Percentiles rank a stretch among this genome's conserved stretches.
These are phyloP conservation scores for Selene dorsalis DNA, from an alignment of 2,797 vertebrate species.

Conservation along the genomic window DNA sequence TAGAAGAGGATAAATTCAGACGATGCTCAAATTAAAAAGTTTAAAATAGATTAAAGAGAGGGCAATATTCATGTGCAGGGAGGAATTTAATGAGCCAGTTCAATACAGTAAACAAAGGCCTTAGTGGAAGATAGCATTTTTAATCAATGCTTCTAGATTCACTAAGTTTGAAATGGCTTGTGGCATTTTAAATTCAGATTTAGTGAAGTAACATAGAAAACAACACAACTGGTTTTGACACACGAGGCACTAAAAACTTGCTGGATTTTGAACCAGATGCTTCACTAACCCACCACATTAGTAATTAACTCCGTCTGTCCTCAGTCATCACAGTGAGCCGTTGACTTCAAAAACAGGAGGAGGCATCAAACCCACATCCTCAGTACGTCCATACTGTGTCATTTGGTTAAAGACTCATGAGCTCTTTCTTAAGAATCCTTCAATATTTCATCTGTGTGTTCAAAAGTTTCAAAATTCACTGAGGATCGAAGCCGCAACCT, in stretches of 20 bases:
- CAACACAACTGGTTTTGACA: too few relatives aligned
- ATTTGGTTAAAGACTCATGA: background rate
- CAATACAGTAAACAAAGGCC: background rate
- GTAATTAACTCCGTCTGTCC: too few relatives aligned
- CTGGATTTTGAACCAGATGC: background rate
- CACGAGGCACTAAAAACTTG: background rate
- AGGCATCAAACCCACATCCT: background rate
- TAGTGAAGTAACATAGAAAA: background rate
- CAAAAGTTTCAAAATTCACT: background rate
- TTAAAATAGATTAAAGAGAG: background rate
- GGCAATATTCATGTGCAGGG: background rate
- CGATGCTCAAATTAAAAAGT: background rate
- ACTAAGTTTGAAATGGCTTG: too few relatives aligned
- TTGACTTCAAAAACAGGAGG: background rate
- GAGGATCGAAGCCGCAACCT: background rate
- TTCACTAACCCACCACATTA: background rate
- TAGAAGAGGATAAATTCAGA: background rate
- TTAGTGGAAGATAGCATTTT: background rate
- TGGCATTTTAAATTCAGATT: too few relatives aligned
- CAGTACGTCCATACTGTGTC: too few relatives aligned
- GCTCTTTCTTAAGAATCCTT: background rate
- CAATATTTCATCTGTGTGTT: background rate
- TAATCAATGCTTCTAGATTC: too few relatives aligned
- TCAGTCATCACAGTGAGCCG: too few relatives aligned
- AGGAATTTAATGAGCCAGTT: slow-evolving; percentile 2